A percentile compares a stretch with the other conserved stretches of the same genome.
phyloP scores from a whole-genome alignment of 2,797 vertebrate genomes.

The Botia kubotai region DNA sequence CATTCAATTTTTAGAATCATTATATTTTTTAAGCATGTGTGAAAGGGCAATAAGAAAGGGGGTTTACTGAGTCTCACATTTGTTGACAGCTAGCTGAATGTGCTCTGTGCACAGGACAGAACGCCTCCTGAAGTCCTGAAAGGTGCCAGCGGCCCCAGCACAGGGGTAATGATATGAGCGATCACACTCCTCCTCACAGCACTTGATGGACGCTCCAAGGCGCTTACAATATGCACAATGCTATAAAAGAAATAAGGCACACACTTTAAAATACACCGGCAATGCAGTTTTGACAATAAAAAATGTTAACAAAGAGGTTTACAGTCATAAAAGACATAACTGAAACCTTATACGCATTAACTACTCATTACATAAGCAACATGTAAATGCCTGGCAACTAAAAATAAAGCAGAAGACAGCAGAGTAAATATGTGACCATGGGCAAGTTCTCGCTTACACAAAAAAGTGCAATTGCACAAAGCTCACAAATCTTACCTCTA shows the following conservation, averaged over 20 bases:
- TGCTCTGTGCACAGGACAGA: conserved; percentile 96
- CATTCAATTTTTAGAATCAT: background rate
- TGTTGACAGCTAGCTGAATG: conserved; percentile 89
- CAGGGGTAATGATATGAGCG: conserved; percentile 98
- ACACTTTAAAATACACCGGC: conserved; percentile 3
- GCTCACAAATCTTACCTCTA: background rate
- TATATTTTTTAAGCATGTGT: background rate
- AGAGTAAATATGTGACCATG: too few species aligned
- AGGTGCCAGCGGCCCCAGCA: conserved; percentile 95
- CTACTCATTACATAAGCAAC: background rate
- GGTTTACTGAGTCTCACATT: conserved; percentile 83
- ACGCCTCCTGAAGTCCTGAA: conserved; percentile 94
- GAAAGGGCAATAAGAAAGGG: background rate
- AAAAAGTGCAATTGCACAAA: background rate
- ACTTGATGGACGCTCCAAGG: conserved; percentile 99
- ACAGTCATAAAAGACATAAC: background rate
- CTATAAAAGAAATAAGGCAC: conserved; percentile 67
- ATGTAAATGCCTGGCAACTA: conserved; percentile 1
- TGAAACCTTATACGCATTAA: conserved; percentile 2
- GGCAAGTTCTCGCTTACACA: too few species aligned
- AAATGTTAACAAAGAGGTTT: background rate
- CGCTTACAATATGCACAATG: conserved; percentile 99
- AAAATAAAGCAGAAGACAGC: conserved; percentile 5
- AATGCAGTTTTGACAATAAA: background rate
- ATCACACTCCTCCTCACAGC: conserved; percentile 98